Evolutionary conservation across 2,797 vertebrate genomes (phyloP).

Genomic region (Pampus argenteus): DNA sequence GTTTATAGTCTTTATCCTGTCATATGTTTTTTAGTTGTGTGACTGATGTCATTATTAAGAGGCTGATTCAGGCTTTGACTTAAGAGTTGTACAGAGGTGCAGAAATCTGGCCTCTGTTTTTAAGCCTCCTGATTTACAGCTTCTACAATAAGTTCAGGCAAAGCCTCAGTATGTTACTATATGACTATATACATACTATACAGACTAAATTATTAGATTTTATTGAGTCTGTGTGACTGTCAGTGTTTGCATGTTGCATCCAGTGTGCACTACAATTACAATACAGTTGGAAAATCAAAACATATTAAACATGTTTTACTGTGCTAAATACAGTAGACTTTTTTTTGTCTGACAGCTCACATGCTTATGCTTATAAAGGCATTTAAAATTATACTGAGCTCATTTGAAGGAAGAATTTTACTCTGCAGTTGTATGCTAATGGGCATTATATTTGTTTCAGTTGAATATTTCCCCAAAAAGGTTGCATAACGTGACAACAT

Average conservation of each 20-base stretch:
- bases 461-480: background rate
- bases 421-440: no score
- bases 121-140: constrained; percentile 4
- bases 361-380: no score
- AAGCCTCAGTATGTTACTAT: no score
- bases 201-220: no score
- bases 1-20: constrained; percentile 54
- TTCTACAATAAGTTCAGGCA: background rate
- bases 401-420: no score
- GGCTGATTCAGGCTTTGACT: constrained; percentile 39
- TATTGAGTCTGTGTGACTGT: background rate
- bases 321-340: no score
- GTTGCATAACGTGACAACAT: background rate
- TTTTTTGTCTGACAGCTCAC: no score
- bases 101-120: constrained; percentile 9
- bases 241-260: background rate
- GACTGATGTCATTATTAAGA: constrained; percentile 52
- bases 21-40: constrained; percentile 35
- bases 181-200: no score
- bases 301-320: no score
- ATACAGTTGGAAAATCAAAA: no score
- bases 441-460: background rate
- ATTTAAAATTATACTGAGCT: background rate
- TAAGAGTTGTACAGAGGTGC: constrained; percentile 2
- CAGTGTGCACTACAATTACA: no score